A percentile compares a stretch with the other conserved stretches of the same genome.
These are phyloP conservation scores for Papilio machaon DNA, from an alignment of 1,140 invertebrate species.

Conservation along the genomic window DNA sequence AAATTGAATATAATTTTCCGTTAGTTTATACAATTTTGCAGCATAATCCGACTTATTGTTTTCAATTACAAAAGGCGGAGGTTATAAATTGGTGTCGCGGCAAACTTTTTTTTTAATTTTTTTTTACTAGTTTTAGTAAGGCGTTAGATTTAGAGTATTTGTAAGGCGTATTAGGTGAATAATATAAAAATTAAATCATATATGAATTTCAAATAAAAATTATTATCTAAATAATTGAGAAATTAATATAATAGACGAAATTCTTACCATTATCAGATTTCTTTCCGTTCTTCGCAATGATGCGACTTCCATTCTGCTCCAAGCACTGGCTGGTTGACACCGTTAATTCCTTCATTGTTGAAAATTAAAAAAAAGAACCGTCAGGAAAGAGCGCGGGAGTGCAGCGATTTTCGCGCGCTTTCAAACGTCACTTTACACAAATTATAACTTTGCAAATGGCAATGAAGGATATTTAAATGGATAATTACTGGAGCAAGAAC, in stretches of 20 bases:
- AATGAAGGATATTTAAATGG: conserved; percentile 48
- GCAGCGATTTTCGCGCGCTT: conserved; percentile 63
- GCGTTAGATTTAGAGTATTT: too few relatives aligned
- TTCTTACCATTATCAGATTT: conserved; percentile 65
- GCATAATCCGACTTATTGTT: too few relatives aligned
- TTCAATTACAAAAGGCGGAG: too few relatives aligned
- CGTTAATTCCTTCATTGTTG: conserved; percentile 69
- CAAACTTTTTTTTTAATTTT: too few relatives aligned
- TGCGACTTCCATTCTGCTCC: conserved; percentile 59
- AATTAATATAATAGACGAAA: conserved; percentile 41
- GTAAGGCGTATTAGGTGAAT: too few relatives aligned
- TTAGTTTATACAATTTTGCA: too few relatives aligned
- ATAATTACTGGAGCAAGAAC: conserved; percentile 60
- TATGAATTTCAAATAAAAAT: too few relatives aligned
- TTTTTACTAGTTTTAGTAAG: too few relatives aligned
- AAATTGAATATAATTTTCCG: too few relatives aligned
- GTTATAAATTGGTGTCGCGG: too few relatives aligned
- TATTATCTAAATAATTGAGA: too few relatives aligned
- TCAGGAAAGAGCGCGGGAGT: conserved; percentile 29
- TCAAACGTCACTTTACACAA: conserved; percentile 68
- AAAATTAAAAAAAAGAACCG: conserved; percentile 45
- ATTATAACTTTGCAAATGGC: conserved; percentile 51
- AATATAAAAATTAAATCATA: too few relatives aligned
- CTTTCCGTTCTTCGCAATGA: conserved; percentile 63
- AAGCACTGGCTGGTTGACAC: conserved; percentile 56